Conservation (phyloP, 2,113 vertebrate species). For the Kryptolebias marmoratus region DNA sequence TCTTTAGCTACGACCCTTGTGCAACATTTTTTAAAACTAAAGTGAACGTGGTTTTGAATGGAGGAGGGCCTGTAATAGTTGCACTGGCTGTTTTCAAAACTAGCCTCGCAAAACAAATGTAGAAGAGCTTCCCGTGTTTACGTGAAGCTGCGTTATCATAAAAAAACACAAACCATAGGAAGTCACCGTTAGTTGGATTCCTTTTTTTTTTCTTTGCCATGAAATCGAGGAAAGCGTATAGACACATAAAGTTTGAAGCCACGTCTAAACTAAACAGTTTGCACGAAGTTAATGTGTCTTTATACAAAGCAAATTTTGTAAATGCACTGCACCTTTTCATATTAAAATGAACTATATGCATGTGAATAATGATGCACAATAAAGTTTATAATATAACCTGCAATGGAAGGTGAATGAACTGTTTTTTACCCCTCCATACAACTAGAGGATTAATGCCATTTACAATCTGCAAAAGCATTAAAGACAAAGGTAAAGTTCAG, state of each 20-base stretch:
- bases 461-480: not conserved
- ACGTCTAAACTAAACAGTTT: slow-evolving; percentile 36
- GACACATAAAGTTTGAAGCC: slow-evolving; percentile 12
- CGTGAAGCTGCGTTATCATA: not conserved
- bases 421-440: not conserved
- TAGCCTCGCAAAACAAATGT: no score
- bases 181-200: not conserved
- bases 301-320: slow-evolving; percentile 29
- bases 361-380: slow-evolving; percentile 49
- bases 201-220: slow-evolving; percentile 4
- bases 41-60: not conserved
- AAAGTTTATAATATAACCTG: slow-evolving; percentile 45
- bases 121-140: not conserved
- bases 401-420: not conserved
- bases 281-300: slow-evolving; percentile 43
- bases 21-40: slow-evolving; percentile 6
- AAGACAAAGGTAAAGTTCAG: no score
- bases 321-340: not conserved
- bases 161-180: not conserved
- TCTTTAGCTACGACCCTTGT: not conserved
- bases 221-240: not conserved
- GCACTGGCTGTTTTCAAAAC: not conserved
- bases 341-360: slow-evolving; percentile 19
- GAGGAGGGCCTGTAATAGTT: not conserved
- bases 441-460: not conserved